These are phyloP conservation scores for Drosophila chauvacae DNA, from an alignment of 1,140 invertebrate species.

Conservation along the genomic window DNA sequence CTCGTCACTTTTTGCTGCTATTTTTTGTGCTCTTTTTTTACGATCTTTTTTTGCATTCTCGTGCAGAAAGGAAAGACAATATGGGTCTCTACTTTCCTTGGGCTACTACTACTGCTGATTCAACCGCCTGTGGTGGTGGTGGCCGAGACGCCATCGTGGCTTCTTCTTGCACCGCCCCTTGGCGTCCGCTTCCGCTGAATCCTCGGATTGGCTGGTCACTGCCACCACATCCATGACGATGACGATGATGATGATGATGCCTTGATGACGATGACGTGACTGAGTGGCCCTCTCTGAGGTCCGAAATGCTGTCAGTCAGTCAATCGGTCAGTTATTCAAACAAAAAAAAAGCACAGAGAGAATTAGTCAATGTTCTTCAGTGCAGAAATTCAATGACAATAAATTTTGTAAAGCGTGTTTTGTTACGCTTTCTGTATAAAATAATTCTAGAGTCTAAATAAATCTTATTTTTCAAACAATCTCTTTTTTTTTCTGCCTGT, in stretches of 20 bases:
- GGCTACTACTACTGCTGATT: constrained; percentile 74
- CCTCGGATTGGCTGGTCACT: constrained; percentile 42
- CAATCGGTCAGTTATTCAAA: constrained; percentile 43
- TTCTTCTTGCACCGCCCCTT: constrained; percentile 51
- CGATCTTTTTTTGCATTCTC: constrained; percentile 62
- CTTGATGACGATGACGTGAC: constrained; percentile 72
- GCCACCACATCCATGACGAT: constrained; percentile 11
- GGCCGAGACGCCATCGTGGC: constrained; percentile 55
- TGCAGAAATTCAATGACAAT: not conserved
- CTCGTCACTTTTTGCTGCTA: constrained; percentile 44
- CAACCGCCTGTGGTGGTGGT: constrained; percentile 44
- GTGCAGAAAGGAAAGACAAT: constrained; percentile 52
- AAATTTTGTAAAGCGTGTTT: not conserved
- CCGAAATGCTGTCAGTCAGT: constrained; percentile 58
- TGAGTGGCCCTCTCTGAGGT: constrained; percentile 52
- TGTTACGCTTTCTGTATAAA: too few species aligned
- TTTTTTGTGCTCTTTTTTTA: constrained; percentile 37
- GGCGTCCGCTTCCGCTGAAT: constrained; percentile 12
- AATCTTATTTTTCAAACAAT: not conserved
- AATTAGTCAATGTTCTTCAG: not conserved
- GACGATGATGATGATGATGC: constrained; percentile 19
- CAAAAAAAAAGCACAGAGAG: constrained; percentile 13
- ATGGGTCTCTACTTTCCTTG: constrained; percentile 56
- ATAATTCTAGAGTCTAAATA: too few species aligned
- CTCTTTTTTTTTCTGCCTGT: not conserved